Base-by-base conservation (phyloP, 1,140 invertebrate genomes). In the Brachionus paranguensis region DNA sequence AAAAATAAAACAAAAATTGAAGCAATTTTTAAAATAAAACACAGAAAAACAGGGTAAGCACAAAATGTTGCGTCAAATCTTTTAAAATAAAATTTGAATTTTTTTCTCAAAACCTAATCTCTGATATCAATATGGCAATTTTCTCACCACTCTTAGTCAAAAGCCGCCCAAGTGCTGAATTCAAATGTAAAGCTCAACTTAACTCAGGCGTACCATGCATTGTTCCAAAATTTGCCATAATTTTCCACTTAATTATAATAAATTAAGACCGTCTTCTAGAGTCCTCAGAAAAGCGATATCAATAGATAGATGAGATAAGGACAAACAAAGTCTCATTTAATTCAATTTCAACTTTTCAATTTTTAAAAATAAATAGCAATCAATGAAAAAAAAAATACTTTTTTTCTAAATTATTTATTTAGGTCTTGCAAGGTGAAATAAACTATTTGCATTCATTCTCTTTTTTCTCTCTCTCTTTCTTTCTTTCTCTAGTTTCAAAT, bases 381-480 rank as follows among this genome's bases (percentile, higher is more conserved):
- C 53, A 60, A 60, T 60, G 53, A 60, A 60, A 20, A 60, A 60
- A 55, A 72, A 72, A 72, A 1, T 72, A 37, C 33, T 33, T 68
- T 29, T 11, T 72, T 43, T 43, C 33, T 43, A 72, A 72, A 72
- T 72, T 72, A 72, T 72, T 72, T 72, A 72, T 72, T 72, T 72
- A 72, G 68, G 68, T 72, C 68, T 72, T 43, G 17, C 33, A 72
- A 72, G 29, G 68, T 72, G 37, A 72, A 72, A 41, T 43, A 72
- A 72, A 72, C 33, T 41, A 43, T 72, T 72, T 72, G 68, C 68
- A 72, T 72, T 72, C 68, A 72, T 72, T 72, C 37, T 72, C 37
- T 72, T 72, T 17, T 72, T n/a, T 72, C 68, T 72, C 68, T 41
- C 64, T 29, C 14, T 68, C 33, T n/a, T n/a, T 68, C 27, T 68